Conservation (phyloP, 2,888 invertebrate species). For the Eulithis prunata region DNA sequence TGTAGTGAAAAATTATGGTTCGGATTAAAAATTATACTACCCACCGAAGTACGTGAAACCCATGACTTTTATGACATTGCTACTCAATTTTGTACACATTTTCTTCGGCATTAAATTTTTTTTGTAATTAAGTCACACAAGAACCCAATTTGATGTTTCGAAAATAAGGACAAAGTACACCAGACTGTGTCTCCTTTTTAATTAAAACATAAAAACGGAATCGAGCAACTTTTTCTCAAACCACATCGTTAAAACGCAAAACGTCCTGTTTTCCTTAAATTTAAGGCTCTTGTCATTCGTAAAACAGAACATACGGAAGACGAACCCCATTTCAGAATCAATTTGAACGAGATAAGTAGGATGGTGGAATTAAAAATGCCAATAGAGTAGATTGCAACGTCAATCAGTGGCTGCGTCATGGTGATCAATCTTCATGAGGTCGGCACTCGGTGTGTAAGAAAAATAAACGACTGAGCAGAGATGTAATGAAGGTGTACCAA, state of each 20-base stretch:
- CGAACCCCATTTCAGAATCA: slow-evolving; percentile 51
- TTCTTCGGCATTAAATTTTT: neutral
- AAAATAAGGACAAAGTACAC: neutral
- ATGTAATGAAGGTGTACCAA: slow-evolving; percentile 21
- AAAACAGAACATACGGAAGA: slow-evolving; percentile 24
- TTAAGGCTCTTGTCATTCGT: too few relatives aligned
- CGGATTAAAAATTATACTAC: too few relatives aligned
- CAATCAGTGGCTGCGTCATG: slow-evolving; percentile 75
- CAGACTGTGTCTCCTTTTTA: neutral
- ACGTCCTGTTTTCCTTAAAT: neutral
- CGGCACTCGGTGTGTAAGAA: slow-evolving; percentile 65
- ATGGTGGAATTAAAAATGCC: slow-evolving; percentile 76
- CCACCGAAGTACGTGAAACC: too few relatives aligned
- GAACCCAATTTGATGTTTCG: too few relatives aligned
- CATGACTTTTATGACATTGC: too few relatives aligned
- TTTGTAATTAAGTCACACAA: neutral
- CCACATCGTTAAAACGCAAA: slow-evolving; percentile 6
- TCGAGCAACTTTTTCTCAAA: neutral
- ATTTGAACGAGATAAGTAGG: slow-evolving; percentile 57
- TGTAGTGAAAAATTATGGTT: too few relatives aligned
- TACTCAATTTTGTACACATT: neutral
- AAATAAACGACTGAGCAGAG: slow-evolving; percentile 67
- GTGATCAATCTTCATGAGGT: slow-evolving; percentile 77
- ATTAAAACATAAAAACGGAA: neutral
- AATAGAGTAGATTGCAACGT: slow-evolving; percentile 78